phyloP scores from a whole-genome alignment of 1,140 invertebrate genomes.

The Drosophila triauraria region DNA sequence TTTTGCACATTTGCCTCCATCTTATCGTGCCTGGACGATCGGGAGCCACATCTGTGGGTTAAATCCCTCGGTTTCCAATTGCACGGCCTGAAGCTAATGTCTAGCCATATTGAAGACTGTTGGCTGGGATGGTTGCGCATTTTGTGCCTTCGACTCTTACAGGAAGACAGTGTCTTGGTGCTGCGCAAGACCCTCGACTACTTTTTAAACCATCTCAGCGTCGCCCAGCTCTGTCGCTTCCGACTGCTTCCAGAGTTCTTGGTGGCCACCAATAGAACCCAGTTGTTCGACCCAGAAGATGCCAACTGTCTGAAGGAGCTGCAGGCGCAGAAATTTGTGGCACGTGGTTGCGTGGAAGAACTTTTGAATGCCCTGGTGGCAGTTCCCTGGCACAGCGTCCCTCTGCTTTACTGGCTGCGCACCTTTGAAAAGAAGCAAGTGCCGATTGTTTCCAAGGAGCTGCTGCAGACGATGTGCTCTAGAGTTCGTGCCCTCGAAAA shows the following conservation, averaged over 20 bases:
- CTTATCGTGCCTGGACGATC: conserved; percentile 87
- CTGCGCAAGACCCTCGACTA: conserved; percentile 83
- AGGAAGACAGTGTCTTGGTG: conserved; percentile 84
- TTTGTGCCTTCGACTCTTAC: conserved; percentile 84
- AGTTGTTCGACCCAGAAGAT: conserved; percentile 56
- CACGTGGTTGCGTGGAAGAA: not conserved
- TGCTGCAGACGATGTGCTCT: conserved; percentile 48
- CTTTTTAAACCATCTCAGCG: conserved; percentile 43
- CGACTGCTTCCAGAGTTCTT: conserved; percentile 50
- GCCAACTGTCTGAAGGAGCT: conserved; percentile 2
- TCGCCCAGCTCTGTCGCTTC: conserved; percentile 10
- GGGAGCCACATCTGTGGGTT: conserved; percentile 86
- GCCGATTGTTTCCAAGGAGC: not conserved
- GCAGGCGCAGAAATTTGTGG: conserved; percentile 3
- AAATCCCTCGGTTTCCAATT: conserved; percentile 44
- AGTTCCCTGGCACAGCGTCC: conserved; percentile 59
- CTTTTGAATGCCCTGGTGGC: conserved; percentile 28
- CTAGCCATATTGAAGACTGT: not conserved
- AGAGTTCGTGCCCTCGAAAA: conserved; percentile 54
- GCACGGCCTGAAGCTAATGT: not conserved
- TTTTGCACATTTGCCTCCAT: conserved; percentile 65
- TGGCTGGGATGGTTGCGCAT: conserved; percentile 81
- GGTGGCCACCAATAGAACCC: not conserved
- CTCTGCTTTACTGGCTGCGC: conserved; percentile 53
- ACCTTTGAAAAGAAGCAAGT: conserved; percentile 13